A percentile compares a stretch with the other conserved stretches of the same genome.
These are phyloP conservation scores for Anser cygnoides DNA, from an alignment of 2,113 vertebrate genomes.

Conservation along the genomic window DNA sequence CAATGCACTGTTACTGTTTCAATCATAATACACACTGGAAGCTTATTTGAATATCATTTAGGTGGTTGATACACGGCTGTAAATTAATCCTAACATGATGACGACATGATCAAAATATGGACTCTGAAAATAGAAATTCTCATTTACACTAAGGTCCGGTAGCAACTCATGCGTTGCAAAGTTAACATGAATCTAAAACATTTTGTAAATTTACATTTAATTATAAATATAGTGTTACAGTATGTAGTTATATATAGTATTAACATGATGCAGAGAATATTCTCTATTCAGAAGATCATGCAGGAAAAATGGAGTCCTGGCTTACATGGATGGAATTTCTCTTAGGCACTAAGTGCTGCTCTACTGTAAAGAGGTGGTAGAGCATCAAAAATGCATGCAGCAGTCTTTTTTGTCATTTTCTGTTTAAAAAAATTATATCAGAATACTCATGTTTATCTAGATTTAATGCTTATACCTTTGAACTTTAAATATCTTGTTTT, in stretches of 20 bases:
- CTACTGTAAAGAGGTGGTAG: neutral
- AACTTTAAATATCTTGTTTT: neutral
- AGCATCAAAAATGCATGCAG: neutral
- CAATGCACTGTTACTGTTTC: neutral
- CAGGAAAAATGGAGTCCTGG: neutral
- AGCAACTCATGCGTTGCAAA: neutral
- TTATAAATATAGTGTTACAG: neutral
- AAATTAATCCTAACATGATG: neutral
- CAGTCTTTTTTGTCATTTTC: neutral
- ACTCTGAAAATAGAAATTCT: neutral
- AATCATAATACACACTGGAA: neutral
- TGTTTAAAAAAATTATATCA: neutral
- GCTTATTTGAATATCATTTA: conserved; percentile 7
- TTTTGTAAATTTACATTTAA: neutral
- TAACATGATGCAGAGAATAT: neutral
- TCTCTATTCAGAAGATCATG: neutral
- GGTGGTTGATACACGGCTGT: neutral
- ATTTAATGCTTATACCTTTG: neutral
- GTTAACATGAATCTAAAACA: neutral
- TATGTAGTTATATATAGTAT: neutral
- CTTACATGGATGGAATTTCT: neutral
- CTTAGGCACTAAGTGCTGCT: neutral
- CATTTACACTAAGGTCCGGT: neutral
- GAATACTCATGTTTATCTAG: neutral
- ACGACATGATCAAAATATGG: neutral